Evolutionary conservation across 2,113 vertebrate genomes (phyloP), one percentile per base, ranked within the genome.

Genomic region (Macrotis lagotis): DNA sequence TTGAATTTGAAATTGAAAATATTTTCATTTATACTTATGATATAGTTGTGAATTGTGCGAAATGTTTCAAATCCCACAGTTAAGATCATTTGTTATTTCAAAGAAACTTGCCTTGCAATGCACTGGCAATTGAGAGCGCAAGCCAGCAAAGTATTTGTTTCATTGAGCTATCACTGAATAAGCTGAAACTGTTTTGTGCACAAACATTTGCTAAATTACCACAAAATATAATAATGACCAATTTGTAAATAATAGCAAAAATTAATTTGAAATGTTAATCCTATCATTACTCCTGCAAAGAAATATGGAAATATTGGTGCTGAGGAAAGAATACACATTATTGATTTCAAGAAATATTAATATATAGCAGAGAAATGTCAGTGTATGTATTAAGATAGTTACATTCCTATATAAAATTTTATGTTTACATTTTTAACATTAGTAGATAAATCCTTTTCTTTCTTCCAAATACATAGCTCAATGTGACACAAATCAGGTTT

Each of bases 341-440:
- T 92, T 97, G 95, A 94, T 98, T 97, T 97, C 95, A 97, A 97
- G 91, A 96, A 97, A 92, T 97, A 96, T 96, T 97, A 97, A 96
- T 97, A 95, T 96, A 97, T 96, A 98, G 96, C 97, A 97, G 94
- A 98, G 93, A 98, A 98, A 96, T 95, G 95, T 48, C 94, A 95
- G 88, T 97, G 94, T 96, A 97, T 97, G 91, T 96, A 91, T 96
- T 95, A 91, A 96, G 93, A 97, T 98, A 98, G 91, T 96, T 98
- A 98, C 95, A 97, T 93, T 97, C 97, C 97, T 96, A 92, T 97
- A 98, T 98, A 97, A 97, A 98, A 97, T 94, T 94, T 92, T 97
- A 97, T 89, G 97, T 98, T 98, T 98, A 98, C 98, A 98, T 98
- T 98, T 98, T 95, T 96, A 96, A 96, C 97, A 92, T 97, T 97